Base-by-base conservation (phyloP, 2,797 vertebrate genomes). In the Pitangus sulphuratus region DNA sequence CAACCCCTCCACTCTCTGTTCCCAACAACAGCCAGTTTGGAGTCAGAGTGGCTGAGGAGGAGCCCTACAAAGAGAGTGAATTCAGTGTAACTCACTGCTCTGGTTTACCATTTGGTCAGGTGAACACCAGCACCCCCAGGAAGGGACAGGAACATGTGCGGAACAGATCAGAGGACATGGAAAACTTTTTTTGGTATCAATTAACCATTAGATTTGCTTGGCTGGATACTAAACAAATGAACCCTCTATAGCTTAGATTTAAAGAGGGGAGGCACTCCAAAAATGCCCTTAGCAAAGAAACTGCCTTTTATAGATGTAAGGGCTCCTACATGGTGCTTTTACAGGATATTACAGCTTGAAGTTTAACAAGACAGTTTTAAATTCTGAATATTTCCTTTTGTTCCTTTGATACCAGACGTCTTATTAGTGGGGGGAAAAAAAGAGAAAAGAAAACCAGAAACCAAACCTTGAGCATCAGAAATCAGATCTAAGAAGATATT, bases 161-260 rank as follows among this genome's bases (percentile, higher is more conserved):
- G 47, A 88, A 16, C 69, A 86, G 83, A 88, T 72, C 80, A 86
- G 83, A 84, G 54, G 31, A 89, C 51, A 31, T 4, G 8, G 56
- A 66, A 86, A 82, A 51, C 58, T 83, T 66, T 25, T 87, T 85
- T 69, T 76, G 62, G 44, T 90, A 64, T 77, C 83, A 88, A 44
- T 82, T 90, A 91, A 65, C 28, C 61, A 48, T 54, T 72, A 48
- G 70, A n/a, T 76, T 93, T 95, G 54, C 77, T 70, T 64, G 45
- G 66, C 83, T 90, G 87, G 53, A 35, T 68, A 20, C 86, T 80
- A 91, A 96, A 95, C 74, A 94, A 95, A 93, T 88, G 80, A 91
- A 86, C 39, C 22, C 28, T 86, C 72, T 81, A 16, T 12, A 88
- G 54, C 45, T 89, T 40, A 64, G 39, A 68, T 90, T 91, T 89